Evolutionary conservation across 2,113 vertebrate genomes (phyloP), one percentile per base, ranked within the genome.

Genomic region (Cottus gobio): DNA sequence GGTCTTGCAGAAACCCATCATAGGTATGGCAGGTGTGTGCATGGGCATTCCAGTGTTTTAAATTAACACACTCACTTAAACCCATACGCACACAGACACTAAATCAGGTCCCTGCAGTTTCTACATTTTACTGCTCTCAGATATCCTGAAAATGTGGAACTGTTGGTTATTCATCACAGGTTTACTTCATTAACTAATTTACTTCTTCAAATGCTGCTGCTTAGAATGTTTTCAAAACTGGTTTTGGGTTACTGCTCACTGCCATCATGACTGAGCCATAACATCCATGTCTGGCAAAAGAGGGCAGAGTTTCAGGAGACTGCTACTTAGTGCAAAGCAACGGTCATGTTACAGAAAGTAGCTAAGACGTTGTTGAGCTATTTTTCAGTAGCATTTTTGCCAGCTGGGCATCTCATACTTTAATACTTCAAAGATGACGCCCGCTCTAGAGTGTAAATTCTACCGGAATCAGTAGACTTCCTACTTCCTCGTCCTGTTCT

Each of bases 1-100:
- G 16, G 97, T 99, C 83, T 91, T 99, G 75, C 98, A 99, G 93
- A 99, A 99, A 90, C 97, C 97, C 0, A 96, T 99, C 81, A 98
- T 99, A 96, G 98, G 98, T 99, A 97, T 94, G 94, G 91, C 92
- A 94, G 93, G 93, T 95, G 95, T 93, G 83, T 87, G 87, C 71
- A 22, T 76, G 15, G 50, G 71, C 57, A 1, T 36, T 62, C 9
- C 56, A 44, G 28, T 65, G 30, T 79, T 65, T 69, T 54, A 34
- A 11, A 48, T 42, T 10, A 48, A 30, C 75, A 31, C 31, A 54
- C 39, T 28, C 20, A 44, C 37, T 24, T 13, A 30, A 28, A 30
- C 5, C 11, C 1, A 8, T 22, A n/a, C 37, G 11, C 6, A 60
- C 20, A 54, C 16, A 44, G 1, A 18, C 24, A 13, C 1, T 26